Percentiles rank a stretch among this genome's conserved stretches.
Evolutionary conservation across 1,140 invertebrate genomes (phyloP).

Genomic region (Leptinotarsa undecemlineata): DNA sequence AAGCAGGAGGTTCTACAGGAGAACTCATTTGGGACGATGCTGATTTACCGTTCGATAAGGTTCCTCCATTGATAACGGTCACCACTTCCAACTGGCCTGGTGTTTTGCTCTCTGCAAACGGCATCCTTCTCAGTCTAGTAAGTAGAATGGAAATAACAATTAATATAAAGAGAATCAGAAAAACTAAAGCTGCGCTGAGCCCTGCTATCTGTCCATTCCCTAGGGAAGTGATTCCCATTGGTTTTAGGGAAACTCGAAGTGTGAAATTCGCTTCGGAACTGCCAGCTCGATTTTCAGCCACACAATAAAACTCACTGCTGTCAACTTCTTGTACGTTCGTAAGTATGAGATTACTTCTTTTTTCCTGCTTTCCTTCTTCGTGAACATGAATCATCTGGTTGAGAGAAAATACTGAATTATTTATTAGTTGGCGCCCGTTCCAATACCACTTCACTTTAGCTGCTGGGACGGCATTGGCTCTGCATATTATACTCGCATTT

Average conservation of each 20-base stretch:
- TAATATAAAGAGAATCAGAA: slow-evolving; percentile 76
- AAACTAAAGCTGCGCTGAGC: slow-evolving; percentile 78
- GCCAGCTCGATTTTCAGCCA: slow-evolving; percentile 89
- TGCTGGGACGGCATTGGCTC: slow-evolving; percentile 78
- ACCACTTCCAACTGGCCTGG: slow-evolving; percentile 71
- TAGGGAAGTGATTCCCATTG: slow-evolving; percentile 76
- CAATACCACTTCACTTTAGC: slow-evolving; percentile 85
- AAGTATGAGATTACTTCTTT: slow-evolving; percentile 78
- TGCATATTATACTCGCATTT: slow-evolving; percentile 82
- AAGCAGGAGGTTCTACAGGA: slow-evolving; percentile 58
- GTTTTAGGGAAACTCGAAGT: slow-evolving; percentile 75
- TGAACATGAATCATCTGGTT: slow-evolving; percentile 79
- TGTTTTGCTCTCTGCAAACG: slow-evolving; percentile 74
- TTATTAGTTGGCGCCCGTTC: slow-evolving; percentile 78
- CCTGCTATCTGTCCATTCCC: slow-evolving; percentile 85
- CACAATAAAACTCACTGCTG: slow-evolving; percentile 86
- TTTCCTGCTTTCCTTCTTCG: slow-evolving; percentile 75
- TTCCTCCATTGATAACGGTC: slow-evolving; percentile 64
- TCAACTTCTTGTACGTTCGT: slow-evolving; percentile 87
- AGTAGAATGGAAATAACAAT: slow-evolving; percentile 75
- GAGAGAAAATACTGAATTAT: slow-evolving; percentile 79
- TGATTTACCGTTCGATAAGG: slow-evolving; percentile 56
- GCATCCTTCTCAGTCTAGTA: slow-evolving; percentile 69
- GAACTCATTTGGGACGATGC: slow-evolving; percentile 52
- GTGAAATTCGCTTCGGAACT: slow-evolving; percentile 91